Evolutionary conservation across 1,140 invertebrate genomes (phyloP), one percentile per base, ranked within the genome.

Genomic region (Drosophila guanche): DNA sequence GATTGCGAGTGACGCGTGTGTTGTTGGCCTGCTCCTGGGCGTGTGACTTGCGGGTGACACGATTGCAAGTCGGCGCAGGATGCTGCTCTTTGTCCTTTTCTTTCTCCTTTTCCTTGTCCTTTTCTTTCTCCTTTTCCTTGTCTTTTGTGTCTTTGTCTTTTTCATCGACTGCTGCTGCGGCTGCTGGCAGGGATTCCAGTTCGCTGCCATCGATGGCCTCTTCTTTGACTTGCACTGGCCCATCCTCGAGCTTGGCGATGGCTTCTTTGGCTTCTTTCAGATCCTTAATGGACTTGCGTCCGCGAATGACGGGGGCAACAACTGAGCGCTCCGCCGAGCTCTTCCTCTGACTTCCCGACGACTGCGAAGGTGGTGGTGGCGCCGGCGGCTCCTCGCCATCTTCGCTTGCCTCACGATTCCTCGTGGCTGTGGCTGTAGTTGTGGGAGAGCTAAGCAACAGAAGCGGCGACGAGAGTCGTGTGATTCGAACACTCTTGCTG

Each of bases 241-340:
- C 60, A 41, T 72, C 79, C 20, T 52, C 51, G 43, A 56, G 45
- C 60, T 76, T 84, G 16, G 33, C 33, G 33, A 37, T 37, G 33
- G 55, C 56, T 62, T 88, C 83, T 83, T 88, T 88, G 69, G 70
- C 78, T 70, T 89, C 84, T 58, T 79, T 84, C 23, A 89, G 48
- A 48, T 88, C 84, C 65, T 90, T 90, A n/a, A 90, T 72, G 12
- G 89, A 90, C 53, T 90, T 90, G 20, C 89, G 89, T n/a, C 85
- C 89, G 10, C 84, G 85, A 59, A 84, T 84, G 6, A 69, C 53
- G 14, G 76, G 59, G 5, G 46, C 46, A 47, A 56, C 50, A 47
- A 59, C 22, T 8, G 65, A 62, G 16, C 73, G 72, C 56, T 83
- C 84, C 40, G 57, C 68, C 14, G 70, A 79, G 47, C 60, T 55